Evolutionary conservation across 2,113 vertebrate species (phyloP).

Genomic region (Sylvietta virens): DNA sequence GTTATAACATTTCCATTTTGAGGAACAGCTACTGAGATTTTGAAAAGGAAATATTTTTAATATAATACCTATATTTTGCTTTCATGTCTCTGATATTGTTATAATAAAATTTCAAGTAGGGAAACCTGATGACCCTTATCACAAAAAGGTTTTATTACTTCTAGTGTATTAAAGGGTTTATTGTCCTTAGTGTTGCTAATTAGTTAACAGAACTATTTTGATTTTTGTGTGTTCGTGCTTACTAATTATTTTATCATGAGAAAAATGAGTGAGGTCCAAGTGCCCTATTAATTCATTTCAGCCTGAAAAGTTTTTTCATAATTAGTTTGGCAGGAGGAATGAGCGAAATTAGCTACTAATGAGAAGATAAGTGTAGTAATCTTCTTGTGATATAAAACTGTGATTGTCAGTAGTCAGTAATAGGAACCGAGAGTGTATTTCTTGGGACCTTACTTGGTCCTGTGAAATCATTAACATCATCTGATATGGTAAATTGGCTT

Average conservation of each 20-base stretch:
- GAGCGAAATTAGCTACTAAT: conserved; percentile 76
- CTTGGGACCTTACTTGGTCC: conserved; percentile 57
- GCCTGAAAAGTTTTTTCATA: conserved; percentile 62
- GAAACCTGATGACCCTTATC: not conserved
- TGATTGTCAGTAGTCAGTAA: conserved; percentile 67
- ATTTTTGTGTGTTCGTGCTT: conserved; percentile 27
- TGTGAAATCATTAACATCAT: conserved; percentile 66
- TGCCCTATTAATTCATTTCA: conserved; percentile 71
- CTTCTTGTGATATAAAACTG: conserved; percentile 63
- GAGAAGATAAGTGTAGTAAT: conserved; percentile 73
- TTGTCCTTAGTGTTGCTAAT: conserved; percentile 57
- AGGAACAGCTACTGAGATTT: not conserved
- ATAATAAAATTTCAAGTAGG: not conserved
- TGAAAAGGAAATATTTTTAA: not conserved
- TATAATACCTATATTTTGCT: not conserved
- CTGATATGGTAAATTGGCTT: conserved; percentile 67
- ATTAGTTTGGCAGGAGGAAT: conserved; percentile 72
- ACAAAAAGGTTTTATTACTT: not conserved
- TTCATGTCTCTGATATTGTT: not conserved
- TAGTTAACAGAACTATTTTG: conserved; percentile 63
- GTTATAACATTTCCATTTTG: not conserved
- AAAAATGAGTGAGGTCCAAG: conserved; percentile 63
- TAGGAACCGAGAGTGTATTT: conserved; percentile 57
- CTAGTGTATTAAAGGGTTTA: conserved; percentile 35
- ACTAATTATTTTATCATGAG: conserved; percentile 66